A percentile compares a stretch with the other conserved stretches of the same genome.
These are phyloP conservation scores for Linurgus olivaceus DNA, from an alignment of 2,797 vertebrate species.

Conservation along the genomic window DNA sequence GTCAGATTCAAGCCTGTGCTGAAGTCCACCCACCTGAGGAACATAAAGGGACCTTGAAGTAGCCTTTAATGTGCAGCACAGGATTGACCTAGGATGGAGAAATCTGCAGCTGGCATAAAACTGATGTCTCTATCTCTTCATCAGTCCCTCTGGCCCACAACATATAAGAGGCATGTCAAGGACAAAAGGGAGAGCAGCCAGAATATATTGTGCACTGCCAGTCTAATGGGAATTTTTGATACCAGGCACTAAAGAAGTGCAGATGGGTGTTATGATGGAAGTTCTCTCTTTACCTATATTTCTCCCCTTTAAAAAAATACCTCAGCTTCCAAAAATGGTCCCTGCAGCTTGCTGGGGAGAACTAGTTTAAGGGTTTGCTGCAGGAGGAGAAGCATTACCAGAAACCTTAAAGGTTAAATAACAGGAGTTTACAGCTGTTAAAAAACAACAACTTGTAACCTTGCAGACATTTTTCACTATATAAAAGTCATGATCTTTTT, in stretches of 20 bases:
- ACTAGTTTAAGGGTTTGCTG: background rate
- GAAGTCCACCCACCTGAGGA: background rate
- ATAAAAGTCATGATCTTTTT: background rate
- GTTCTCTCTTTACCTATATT: background rate
- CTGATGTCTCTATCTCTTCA: conserved; percentile 26
- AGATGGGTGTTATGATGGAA: background rate
- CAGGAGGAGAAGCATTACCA: background rate
- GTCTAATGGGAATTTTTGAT: conserved; percentile 17
- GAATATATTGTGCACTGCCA: conserved; percentile 14
- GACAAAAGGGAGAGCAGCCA: conserved; percentile 8
- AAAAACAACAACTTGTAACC: background rate
- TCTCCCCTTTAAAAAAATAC: background rate
- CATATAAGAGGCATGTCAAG: conserved; percentile 16
- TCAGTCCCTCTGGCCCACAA: conserved; percentile 22
- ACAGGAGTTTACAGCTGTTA: background rate
- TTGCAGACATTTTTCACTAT: background rate
- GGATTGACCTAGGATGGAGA: background rate
- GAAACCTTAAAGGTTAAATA: background rate
- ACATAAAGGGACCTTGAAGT: conserved; percentile 25
- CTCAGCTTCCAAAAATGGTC: background rate
- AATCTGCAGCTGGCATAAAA: conserved; percentile 25
- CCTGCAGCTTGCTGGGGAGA: background rate
- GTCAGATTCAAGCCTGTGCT: background rate
- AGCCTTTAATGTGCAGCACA: conserved; percentile 20
- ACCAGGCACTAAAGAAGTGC: background rate